Evolutionary conservation across 2,797 vertebrate species (phyloP).

Genomic region (Okamejei kenojei): DNA sequence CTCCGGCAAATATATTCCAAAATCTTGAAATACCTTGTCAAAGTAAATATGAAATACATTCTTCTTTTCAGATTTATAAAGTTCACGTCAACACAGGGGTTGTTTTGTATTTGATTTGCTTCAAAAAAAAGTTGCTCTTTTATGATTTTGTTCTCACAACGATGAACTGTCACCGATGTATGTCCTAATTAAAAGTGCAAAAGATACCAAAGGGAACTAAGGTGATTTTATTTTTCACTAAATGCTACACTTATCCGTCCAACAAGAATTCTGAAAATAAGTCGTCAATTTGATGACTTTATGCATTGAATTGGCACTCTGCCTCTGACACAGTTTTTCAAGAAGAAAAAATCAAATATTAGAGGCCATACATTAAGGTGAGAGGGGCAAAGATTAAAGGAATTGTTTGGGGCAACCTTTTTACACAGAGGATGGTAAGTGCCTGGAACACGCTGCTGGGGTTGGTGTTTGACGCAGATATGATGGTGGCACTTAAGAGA

Average conservation of each 20-base stretch:
- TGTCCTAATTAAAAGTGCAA: not conserved
- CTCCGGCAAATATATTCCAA: not conserved
- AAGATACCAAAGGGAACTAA: not conserved
- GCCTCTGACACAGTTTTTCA: too few relatives aligned
- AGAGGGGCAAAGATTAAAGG: too few relatives aligned
- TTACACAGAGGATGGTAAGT: too few relatives aligned
- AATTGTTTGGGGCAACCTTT: too few relatives aligned
- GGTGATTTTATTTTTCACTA: not conserved
- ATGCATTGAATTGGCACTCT: not conserved
- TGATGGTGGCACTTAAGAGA: too few relatives aligned
- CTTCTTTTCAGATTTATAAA: not conserved
- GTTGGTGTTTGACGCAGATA: too few relatives aligned
- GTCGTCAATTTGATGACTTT: not conserved
- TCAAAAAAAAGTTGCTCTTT: not conserved
- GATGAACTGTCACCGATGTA: not conserved
- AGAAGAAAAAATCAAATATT: too few relatives aligned
- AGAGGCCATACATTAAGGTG: too few relatives aligned
- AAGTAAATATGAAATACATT: not conserved
- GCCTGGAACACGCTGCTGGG: too few relatives aligned
- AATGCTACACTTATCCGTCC: not conserved
- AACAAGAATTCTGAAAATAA: not conserved
- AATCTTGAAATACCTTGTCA: not conserved
- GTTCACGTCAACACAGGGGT: not conserved
- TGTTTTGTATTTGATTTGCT: not conserved
- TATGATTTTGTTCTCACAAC: too few relatives aligned